Evolutionary conservation across 23 tunicate genomes (phyloP).

Genomic region (Halocynthia aurantium): DNA sequence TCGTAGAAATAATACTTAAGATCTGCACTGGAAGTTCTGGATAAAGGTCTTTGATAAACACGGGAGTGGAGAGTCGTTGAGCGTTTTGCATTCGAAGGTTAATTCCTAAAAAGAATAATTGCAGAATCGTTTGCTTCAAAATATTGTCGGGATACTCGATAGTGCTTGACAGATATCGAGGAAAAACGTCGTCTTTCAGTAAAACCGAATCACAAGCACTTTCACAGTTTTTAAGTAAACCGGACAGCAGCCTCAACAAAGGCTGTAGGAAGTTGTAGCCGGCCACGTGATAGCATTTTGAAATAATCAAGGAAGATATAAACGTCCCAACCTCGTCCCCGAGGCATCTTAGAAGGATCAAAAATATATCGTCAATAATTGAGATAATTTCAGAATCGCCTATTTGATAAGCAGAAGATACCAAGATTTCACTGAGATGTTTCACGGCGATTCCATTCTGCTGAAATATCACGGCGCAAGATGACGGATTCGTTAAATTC

Average conservation of each 20-base stretch:
- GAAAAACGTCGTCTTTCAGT: not conserved
- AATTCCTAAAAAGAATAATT: not conserved
- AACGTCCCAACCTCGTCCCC: not conserved
- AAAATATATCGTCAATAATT: no score
- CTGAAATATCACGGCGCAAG: no score
- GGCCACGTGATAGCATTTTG: not conserved
- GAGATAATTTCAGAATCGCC: no score
- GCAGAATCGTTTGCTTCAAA: not conserved
- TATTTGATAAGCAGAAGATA: no score
- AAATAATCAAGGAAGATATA: slow-evolving; percentile 1
- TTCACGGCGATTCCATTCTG: no score
- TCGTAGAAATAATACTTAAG: not conserved
- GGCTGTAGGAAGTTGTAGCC: not conserved
- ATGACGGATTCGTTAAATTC: no score
- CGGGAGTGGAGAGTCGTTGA: not conserved
- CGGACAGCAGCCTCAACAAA: not conserved
- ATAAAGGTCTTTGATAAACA: not conserved
- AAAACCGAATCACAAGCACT: not conserved
- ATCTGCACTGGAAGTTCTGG: not conserved
- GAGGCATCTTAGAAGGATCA: not conserved
- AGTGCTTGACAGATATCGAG: not conserved
- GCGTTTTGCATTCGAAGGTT: no score
- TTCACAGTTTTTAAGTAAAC: not conserved
- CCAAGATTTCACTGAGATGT: no score
- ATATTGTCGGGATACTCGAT: slow-evolving; percentile 4